Evolutionary conservation across 2,888 invertebrate genomes (phyloP), one percentile per base, ranked within the genome.

Genomic region (Lapara coniferarum): DNA sequence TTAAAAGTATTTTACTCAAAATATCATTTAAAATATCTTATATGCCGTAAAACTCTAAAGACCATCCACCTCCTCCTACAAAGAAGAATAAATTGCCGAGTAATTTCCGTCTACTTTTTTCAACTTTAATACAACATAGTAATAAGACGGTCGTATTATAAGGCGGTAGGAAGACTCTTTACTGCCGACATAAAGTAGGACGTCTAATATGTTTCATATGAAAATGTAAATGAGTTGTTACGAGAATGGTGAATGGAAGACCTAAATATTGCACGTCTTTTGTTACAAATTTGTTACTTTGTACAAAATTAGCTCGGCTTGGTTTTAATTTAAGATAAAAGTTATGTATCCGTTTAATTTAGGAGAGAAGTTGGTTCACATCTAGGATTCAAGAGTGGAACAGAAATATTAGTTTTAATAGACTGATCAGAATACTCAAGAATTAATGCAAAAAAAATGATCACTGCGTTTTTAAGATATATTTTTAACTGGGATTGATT

Each of bases 221-320:
- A 72, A 72, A 74, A 78, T 77, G 72, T 72, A 71, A 74, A 74
- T 74, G 69, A 70, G 69, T 58, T 66, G 68, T 70, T 66, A 71
- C 59, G 68, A 53, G 53, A 63, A 58, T 52, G 66, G 51, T 46
- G 51, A 63, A 69, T 25, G 30, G 37, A 37, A 63, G 68, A 19
- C 68, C 59, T 44, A 63, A 69, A 69, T 69, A 63, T 63, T 63
- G 44, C 12, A 25, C 57, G 19, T 52, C 58, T 52, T 63, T 69
- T 69, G 68, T 69, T 16, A 53, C 37, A 63, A 49, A 63, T 63
- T 59, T n/a, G 46, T 13, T 63, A 63, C 63, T 63, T 63, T 63
- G 63, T 63, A 49, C 49, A 25, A 63, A 59, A 49, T 55, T 59
- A 46, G 44, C 12, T 0, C 4, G 56, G 13, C 13, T 25, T 6